Evolutionary conservation across 1,140 invertebrate genomes (phyloP), one percentile per base, ranked within the genome.

Genomic region (Drosophila punjabiensis): DNA sequence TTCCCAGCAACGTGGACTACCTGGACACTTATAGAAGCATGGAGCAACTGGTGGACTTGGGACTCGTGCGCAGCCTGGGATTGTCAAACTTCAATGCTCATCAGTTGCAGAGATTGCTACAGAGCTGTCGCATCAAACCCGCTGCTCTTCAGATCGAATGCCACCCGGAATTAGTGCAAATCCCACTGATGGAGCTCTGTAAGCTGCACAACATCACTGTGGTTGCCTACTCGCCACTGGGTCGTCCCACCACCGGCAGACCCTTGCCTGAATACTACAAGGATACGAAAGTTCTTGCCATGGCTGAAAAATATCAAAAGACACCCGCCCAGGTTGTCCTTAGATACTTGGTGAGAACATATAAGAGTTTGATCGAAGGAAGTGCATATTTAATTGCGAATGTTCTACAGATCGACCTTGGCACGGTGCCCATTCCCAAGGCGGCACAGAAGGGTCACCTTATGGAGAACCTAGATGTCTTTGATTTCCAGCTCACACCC

Each of bases 81-180:
- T 63, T 98, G 7, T 98, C 97, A n/a, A 99, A 99, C 93, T 99
- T 99, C 91, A 98, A 98, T 90, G 95, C 94, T 45, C 87, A 94
- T 41, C 98, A 99, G 93, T 94, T 98, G 24, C 93, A 96, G 56
- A 94, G 96, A 24, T 76, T 99, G 6, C 79, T 98, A 18, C 93
- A 95, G 8, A 93, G 92, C 28, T 95, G 95, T 0, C 94, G 92
- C 30, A 95, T 98, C 20, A 96, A 96, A 77, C 98, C 98, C 0
- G 95, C 95, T 2, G 95, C 94, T 7, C 95, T 96, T 87, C 98
- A 88, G 61, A 97, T 98, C 91, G 98, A 18, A 94, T 98, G 55
- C 96, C 98, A 93, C 98, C 96, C 96, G 0, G 97, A 97, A 90
- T 93, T 98, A 20, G 96, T 95, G 56, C 97, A 98, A 92, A 94